Evolutionary conservation across 2,888 invertebrate genomes (phyloP).

Genomic region (Darwinula stevensoni): DNA sequence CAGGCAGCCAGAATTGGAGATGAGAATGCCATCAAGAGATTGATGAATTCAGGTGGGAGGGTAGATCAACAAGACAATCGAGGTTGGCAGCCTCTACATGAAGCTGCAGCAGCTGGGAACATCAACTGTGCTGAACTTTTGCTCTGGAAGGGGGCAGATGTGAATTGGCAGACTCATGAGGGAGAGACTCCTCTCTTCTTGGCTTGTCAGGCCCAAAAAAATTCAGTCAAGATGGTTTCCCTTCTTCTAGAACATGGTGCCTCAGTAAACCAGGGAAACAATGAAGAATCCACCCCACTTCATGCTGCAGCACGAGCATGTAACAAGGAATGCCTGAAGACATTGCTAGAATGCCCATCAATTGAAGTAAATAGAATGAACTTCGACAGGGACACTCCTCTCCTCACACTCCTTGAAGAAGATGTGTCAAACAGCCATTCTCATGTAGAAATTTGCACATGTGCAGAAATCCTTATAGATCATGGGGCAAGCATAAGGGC

Average conservation of each 20-base stretch:
- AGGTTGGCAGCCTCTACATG: constrained; percentile 18
- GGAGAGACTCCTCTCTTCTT: constrained; percentile 15
- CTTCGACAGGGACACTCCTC: too few relatives aligned
- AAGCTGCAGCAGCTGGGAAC: constrained; percentile 13
- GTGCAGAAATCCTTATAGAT: too few relatives aligned
- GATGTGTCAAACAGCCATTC: too few relatives aligned
- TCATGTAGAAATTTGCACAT: too few relatives aligned
- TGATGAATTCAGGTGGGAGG: constrained; percentile 11
- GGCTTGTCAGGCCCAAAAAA: constrained; percentile 12
- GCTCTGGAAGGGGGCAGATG: constrained; percentile 8
- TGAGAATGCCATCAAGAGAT: background rate
- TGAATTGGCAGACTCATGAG: constrained; percentile 14
- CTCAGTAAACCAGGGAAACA: background rate
- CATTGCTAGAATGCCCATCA: too few relatives aligned
- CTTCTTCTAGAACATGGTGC: background rate
- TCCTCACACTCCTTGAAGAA: too few relatives aligned
- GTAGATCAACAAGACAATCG: constrained; percentile 17
- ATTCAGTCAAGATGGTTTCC: background rate
- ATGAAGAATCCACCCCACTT: background rate
- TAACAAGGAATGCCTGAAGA: too few relatives aligned
- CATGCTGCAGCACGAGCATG: too few relatives aligned
- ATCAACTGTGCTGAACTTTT: background rate
- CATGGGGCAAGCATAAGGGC: too few relatives aligned
- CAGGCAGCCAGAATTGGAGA: background rate
- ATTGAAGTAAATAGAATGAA: too few relatives aligned